Percentiles rank a stretch among this genome's conserved stretches.
phyloP scores from a whole-genome alignment of 2,888 invertebrate genomes.

The Cantharis rufa region DNA sequence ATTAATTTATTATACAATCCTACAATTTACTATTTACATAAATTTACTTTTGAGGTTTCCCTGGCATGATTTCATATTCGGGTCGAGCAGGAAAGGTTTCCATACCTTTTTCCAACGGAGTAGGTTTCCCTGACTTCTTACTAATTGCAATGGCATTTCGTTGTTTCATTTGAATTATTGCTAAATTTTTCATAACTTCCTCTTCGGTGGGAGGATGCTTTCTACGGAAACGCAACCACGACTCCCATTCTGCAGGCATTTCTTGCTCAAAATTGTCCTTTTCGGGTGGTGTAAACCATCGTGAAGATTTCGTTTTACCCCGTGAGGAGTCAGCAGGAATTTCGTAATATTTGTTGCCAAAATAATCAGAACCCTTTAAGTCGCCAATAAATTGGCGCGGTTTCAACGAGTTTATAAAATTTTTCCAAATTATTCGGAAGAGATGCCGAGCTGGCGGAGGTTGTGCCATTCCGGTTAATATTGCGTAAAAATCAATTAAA shows the following conservation, averaged over 20 bases:
- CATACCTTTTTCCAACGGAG: conserved; percentile 57
- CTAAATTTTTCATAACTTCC: conserved; percentile 72
- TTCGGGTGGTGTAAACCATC: conserved; percentile 75
- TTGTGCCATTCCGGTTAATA: conserved; percentile 39
- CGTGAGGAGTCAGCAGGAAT: conserved; percentile 68
- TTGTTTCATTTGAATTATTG: conserved; percentile 73
- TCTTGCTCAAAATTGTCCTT: conserved; percentile 72
- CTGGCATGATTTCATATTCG: conserved; percentile 63
- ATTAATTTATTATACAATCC: not conserved
- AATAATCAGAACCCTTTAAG: conserved; percentile 73
- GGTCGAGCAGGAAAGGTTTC: conserved; percentile 49
- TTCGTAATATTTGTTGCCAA: conserved; percentile 83
- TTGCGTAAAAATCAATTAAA: not conserved
- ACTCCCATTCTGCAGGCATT: conserved; percentile 85
- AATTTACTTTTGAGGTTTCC: conserved; percentile 38
- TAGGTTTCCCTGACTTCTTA: conserved; percentile 57
- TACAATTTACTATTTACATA: not conserved
- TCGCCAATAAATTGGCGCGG: conserved; percentile 61
- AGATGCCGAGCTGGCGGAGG: conserved; percentile 47
- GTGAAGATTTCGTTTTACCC: conserved; percentile 66
- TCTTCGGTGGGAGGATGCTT: conserved; percentile 71
- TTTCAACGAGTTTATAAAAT: conserved; percentile 67
- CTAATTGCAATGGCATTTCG: conserved; percentile 75
- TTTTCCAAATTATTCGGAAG: conserved; percentile 58
- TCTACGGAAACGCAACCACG: conserved; percentile 74